Percentiles rank a stretch among this genome's conserved stretches.
Conservation (phyloP, 1,140 invertebrate genomes). For the Eriosoma lanigerum region DNA sequence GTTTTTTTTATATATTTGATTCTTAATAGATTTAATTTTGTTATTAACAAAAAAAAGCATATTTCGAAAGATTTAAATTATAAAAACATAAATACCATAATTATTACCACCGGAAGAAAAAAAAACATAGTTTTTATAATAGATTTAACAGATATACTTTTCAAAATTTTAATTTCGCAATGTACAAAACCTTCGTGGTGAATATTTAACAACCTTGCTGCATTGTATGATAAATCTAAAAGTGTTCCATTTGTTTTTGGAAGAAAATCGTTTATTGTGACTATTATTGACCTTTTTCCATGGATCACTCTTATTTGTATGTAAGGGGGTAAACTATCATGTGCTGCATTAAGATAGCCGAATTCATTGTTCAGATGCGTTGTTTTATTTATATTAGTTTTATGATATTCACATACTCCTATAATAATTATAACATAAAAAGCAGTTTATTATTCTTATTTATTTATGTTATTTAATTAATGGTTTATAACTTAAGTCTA, state of each 20-base stretch:
- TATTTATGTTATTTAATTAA: no score
- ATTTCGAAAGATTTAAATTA: no score
- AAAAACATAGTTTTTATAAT: not conserved
- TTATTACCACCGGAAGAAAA: not conserved
- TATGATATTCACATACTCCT: not conserved
- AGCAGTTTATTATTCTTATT: no score
- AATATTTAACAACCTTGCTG: not conserved
- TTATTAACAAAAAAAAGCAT: no score
- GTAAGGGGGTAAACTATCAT: not conserved
- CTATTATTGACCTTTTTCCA: not conserved
- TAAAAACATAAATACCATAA: no score
- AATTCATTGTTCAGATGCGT: not conserved
- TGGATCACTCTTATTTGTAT: not conserved
- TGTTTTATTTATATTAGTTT: not conserved
- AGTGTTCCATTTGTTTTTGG: not conserved
- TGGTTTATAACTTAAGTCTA: no score
- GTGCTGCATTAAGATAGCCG: not conserved
- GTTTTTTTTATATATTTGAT: no score
- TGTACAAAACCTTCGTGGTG: not conserved
- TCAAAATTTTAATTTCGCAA: not conserved
- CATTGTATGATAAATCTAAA: not conserved
- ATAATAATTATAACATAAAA: not conserved
- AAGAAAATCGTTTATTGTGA: constrained; percentile 14
- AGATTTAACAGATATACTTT: not conserved
- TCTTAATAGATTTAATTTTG: no score